These are phyloP conservation scores for Melieria crassipennis DNA, from an alignment of 2,888 invertebrate species.

Conservation along the genomic window DNA sequence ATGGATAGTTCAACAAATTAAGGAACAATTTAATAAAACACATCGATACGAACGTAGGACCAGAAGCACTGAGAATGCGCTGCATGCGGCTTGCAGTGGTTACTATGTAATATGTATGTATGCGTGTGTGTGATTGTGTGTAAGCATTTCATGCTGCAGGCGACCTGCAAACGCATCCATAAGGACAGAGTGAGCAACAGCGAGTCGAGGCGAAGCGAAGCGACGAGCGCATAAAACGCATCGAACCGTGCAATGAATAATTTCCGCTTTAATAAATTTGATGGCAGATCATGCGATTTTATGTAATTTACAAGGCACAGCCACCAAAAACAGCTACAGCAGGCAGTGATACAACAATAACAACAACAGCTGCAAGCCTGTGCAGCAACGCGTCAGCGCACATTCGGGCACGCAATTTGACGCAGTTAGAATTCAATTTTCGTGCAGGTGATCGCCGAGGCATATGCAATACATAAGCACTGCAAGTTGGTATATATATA, in stretches of 20 bases:
- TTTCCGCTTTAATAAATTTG: slow-evolving; percentile 58
- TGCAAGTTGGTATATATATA: neutral
- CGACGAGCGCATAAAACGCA: slow-evolving; percentile 44
- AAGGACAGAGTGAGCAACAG: too few species aligned
- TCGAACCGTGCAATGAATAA: slow-evolving; percentile 59
- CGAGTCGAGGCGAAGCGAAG: too few species aligned
- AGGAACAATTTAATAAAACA: too few species aligned
- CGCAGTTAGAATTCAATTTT: neutral
- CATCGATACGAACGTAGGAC: too few species aligned
- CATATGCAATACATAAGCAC: neutral
- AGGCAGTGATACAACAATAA: neutral
- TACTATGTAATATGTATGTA: too few species aligned
- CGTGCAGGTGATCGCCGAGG: neutral
- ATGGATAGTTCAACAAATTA: too few species aligned
- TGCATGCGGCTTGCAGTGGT: too few species aligned
- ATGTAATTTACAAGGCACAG: slow-evolving; percentile 20
- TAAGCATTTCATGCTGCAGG: too few species aligned
- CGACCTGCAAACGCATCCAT: too few species aligned
- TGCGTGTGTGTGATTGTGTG: too few species aligned
- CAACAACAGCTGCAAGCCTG: neutral
- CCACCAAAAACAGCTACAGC: neutral
- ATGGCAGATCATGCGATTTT: slow-evolving; percentile 27
- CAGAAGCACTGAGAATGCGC: too few species aligned
- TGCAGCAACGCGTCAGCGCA: neutral
- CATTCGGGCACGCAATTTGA: too few species aligned